Evolutionary conservation across 2,113 vertebrate genomes (phyloP), one percentile per base, ranked within the genome.

Genomic region (Larimichthys crocea): DNA sequence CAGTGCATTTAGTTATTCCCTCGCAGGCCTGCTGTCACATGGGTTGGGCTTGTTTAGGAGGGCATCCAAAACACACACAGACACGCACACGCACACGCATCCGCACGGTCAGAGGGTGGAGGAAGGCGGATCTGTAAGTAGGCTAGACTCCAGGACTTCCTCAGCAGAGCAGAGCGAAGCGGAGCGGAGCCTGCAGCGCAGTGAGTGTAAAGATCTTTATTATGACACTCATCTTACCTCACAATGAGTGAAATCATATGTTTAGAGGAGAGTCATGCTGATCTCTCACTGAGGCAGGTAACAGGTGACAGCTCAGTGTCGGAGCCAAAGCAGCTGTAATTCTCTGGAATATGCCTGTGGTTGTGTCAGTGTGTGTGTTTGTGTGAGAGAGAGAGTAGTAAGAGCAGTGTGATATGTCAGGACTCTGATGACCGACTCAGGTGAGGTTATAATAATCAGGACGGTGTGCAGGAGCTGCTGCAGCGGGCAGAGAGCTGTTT

Each of bases 71-170:
- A 82, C 57, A 86, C 50, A 86, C 50, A 84, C 66, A 60, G 61
- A 68, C 65, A 29, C 48, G 1, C 71, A 19, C 44, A 0, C 62
- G 46, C 55, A 59, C 64, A 19, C 59, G 29, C 29, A 2, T 20
- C 1, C 35, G 64, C 67, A 10, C 65, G 5, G 44, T 5, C 10
- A 16, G 55, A 19, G 55, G 79, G 63, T 60, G 60, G 75, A 76
- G 50, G 67, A 62, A 85, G 87, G 82, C 80, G 87, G 90, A 86
- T 86, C 76, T 82, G 68, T 44, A 0, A 62, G 60, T 77, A 42
- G 76, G 31, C 31, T 35, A 35, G 31, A 59, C 78, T 70, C 76
- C 60, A 46, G 71, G 82, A 88, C 85, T 87, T 84, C 79, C 61
- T 82, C 74, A 44, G 67, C 40, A 48, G 56, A 71, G 42, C 69